A percentile compares a stretch with the other conserved stretches of the same genome.
These are phyloP conservation scores for Gymnocheta viridis DNA, from an alignment of 2,888 invertebrate genomes.

Conservation along the genomic window DNA sequence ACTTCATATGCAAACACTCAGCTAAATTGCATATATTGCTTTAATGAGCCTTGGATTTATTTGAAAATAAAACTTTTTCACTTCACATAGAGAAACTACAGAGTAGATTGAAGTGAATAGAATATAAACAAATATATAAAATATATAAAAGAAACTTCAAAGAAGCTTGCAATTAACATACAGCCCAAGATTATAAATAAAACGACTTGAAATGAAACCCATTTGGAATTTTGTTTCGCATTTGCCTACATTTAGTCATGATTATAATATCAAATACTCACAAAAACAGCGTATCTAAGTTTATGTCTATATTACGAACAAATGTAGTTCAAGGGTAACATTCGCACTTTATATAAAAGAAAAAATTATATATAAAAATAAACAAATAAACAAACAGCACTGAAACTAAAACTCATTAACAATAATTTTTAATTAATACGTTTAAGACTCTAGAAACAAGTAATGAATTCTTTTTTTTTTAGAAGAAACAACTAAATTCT, in stretches of 20 bases:
- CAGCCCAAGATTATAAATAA: constrained; percentile 1
- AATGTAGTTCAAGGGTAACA: constrained; percentile 67
- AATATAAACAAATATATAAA: background rate
- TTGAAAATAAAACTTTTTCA: constrained; percentile 10
- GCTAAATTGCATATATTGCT: background rate
- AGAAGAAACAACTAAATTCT: constrained; percentile 18
- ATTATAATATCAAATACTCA: constrained; percentile 13
- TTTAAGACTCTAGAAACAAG: constrained; percentile 27
- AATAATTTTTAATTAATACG: constrained; percentile 58
- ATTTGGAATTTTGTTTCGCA: constrained; percentile 4
- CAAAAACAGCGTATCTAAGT: constrained; percentile 13
- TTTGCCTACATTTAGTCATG: constrained; percentile 52
- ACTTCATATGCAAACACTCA: constrained; percentile 1
- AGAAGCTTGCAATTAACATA: constrained; percentile 41
- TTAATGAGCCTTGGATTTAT: constrained; percentile 47
- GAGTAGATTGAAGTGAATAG: constrained; percentile 14
- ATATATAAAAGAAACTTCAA: background rate
- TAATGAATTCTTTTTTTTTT: constrained; percentile 29
- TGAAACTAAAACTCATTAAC: constrained; percentile 48
- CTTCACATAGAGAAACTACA: constrained; percentile 20
- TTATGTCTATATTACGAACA: constrained; percentile 17
- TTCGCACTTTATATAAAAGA: constrained; percentile 59
- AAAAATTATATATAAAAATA: constrained; percentile 16
- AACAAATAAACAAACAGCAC: background rate
- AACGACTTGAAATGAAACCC: constrained; percentile 23